A percentile compares a stretch with the other conserved stretches of the same genome.
phyloP scores from a whole-genome alignment of 2,888 invertebrate species.

The Tillus elongatus region DNA sequence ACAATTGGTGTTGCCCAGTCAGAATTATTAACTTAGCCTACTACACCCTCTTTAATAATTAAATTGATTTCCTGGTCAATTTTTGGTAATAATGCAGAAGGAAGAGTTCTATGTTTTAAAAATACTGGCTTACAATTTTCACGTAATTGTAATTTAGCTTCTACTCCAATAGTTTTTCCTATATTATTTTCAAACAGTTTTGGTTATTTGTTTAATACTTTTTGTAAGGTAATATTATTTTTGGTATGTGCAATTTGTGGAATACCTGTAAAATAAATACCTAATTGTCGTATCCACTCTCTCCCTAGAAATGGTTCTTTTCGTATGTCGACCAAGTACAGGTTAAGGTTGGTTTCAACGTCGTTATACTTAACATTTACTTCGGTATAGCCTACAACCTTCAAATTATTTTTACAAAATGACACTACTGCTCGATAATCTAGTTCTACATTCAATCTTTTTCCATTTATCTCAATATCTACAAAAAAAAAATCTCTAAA shows the following conservation, averaged over 20 bases:
- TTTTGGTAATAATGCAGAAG: constrained; percentile 16
- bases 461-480: neutral
- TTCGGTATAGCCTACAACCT: constrained; percentile 16
- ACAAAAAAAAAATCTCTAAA: neutral
- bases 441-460: neutral
- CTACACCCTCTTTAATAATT: constrained; percentile 12
- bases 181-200: constrained; percentile 12
- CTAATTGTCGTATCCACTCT: constrained; percentile 9
- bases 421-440: too few species aligned
- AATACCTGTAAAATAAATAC: neutral
- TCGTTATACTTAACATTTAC: constrained; percentile 11
- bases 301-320: constrained; percentile 9
- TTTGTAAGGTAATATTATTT: constrained; percentile 7
- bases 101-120: constrained; percentile 15
- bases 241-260: neutral
- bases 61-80: constrained; percentile 7
- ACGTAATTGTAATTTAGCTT: constrained; percentile 16
- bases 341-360: constrained; percentile 14
- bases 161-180: constrained; percentile 12
- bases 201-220: constrained; percentile 8
- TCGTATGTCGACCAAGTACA: constrained; percentile 20
- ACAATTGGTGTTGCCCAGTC: constrained; percentile 18
- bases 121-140: constrained; percentile 19
- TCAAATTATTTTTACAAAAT: constrained; percentile 15
- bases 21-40: constrained; percentile 15